Percentiles rank a stretch among this genome's conserved stretches.
phyloP scores from a whole-genome alignment of 2,888 invertebrate genomes.

The Cistogaster globosa region DNA sequence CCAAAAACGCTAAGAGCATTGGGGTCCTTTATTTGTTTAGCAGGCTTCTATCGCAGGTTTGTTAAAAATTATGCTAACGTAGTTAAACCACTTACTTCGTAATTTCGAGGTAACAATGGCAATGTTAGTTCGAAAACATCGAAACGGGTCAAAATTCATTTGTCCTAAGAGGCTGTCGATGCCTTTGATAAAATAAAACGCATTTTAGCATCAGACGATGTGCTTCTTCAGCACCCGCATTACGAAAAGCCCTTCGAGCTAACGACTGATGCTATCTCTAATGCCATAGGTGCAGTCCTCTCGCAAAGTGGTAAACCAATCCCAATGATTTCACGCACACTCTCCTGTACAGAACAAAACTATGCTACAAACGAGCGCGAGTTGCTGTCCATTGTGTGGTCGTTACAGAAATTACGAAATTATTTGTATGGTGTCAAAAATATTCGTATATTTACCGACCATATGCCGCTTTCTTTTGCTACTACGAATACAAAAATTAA shows the following conservation, averaged over 20 bases:
- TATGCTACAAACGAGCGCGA: too few relatives aligned
- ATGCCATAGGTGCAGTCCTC: not conserved
- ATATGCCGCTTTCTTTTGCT: too few relatives aligned
- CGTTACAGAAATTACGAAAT: too few relatives aligned
- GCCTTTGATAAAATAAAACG: not conserved
- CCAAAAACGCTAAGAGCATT: conserved; percentile 22
- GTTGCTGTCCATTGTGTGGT: too few relatives aligned
- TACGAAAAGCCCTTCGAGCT: too few relatives aligned
- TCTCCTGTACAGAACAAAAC: not conserved
- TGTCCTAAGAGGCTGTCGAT: not conserved
- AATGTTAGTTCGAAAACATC: not conserved
- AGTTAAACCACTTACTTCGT: conserved; percentile 11
- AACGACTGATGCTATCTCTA: too few relatives aligned
- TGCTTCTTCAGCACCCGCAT: not conserved
- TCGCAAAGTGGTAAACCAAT: not conserved
- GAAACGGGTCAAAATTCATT: not conserved
- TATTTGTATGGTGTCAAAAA: not conserved
- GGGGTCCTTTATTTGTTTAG: conserved; percentile 22
- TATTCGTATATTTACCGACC: not conserved
- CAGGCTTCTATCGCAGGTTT: conserved; percentile 11
- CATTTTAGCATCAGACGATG: not conserved
- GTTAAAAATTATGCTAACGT: conserved; percentile 16
- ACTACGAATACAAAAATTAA: too few relatives aligned
- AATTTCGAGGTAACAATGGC: too few relatives aligned
- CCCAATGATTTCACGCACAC: not conserved